Conservation (phyloP, 2,888 invertebrate genomes). For the Eupithecia exiguata region DNA sequence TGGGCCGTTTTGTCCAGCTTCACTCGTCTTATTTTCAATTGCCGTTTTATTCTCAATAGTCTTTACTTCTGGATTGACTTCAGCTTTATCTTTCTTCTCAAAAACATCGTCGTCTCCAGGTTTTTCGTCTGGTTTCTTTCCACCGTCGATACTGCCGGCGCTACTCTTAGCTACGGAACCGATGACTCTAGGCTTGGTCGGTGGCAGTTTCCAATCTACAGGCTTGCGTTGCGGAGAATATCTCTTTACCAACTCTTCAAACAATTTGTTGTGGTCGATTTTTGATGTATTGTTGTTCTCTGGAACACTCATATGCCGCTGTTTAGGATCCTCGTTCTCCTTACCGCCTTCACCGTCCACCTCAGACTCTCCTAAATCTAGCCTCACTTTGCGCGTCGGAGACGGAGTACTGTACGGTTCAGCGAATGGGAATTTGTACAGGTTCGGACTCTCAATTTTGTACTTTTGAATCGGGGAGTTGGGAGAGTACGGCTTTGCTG, state of each 20-base stretch:
- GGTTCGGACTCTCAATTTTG: conserved; percentile 77
- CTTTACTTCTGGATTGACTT: conserved; percentile 42
- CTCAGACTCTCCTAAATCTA: conserved; percentile 66
- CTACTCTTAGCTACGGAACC: conserved; percentile 75
- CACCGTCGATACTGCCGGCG: conserved; percentile 62
- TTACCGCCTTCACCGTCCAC: conserved; percentile 57
- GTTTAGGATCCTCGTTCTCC: conserved; percentile 67
- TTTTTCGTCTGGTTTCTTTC: conserved; percentile 58
- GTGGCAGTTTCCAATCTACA: conserved; percentile 76
- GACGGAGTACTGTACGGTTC: conserved; percentile 79
- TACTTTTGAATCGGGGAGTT: conserved; percentile 57
- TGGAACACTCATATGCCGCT: conserved; percentile 66
- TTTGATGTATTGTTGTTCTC: conserved; percentile 60
- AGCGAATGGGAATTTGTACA: conserved; percentile 80
- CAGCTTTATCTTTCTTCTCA: conserved; percentile 56
- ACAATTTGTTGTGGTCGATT: conserved; percentile 74
- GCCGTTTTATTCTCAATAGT: conserved; percentile 34
- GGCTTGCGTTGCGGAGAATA: conserved; percentile 79
- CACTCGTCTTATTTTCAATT: conserved; percentile 46
- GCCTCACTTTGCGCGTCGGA: conserved; percentile 66
- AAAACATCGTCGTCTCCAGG: conserved; percentile 72
- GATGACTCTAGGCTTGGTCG: conserved; percentile 75
- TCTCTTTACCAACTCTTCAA: conserved; percentile 75
- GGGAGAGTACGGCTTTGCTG: conserved; percentile 62
- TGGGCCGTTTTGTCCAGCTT: conserved; percentile 63